A percentile compares a stretch with the other conserved stretches of the same genome.
Conservation (phyloP, 2,888 invertebrate genomes). For the Nomada ferruginata region DNA sequence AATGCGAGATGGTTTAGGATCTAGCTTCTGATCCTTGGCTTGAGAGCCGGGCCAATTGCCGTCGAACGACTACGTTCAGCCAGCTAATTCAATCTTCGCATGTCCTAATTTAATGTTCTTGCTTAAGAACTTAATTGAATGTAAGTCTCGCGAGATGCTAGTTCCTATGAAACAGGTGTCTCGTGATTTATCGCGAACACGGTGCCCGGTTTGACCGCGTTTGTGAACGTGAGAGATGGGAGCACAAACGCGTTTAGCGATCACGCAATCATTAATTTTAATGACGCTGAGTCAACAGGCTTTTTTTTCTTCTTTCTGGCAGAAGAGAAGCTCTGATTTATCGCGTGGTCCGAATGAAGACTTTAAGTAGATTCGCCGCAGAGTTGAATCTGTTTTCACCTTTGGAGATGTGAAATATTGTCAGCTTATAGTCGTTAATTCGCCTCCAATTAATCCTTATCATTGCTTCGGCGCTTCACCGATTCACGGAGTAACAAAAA, state of each 20-base stretch:
- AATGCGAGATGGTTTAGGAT: neutral
- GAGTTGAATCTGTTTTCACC: slow-evolving; percentile 48
- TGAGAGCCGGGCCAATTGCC: neutral
- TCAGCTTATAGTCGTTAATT: slow-evolving; percentile 24
- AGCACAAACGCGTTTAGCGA: slow-evolving; percentile 47
- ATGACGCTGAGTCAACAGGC: slow-evolving; percentile 44
- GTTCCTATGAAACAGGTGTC: slow-evolving; percentile 44
- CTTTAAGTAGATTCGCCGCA: slow-evolving; percentile 45
- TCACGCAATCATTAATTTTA: slow-evolving; percentile 60
- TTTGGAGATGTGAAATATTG: slow-evolving; percentile 41
- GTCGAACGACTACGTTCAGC: neutral
- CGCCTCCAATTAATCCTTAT: slow-evolving; percentile 49
- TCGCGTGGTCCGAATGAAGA: slow-evolving; percentile 44
- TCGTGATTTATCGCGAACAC: slow-evolving; percentile 31
- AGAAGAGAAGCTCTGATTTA: slow-evolving; percentile 49
- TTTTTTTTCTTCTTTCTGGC: slow-evolving; percentile 1
- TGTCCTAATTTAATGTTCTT: slow-evolving; percentile 13
- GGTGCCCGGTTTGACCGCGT: slow-evolving; percentile 28
- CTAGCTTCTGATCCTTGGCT: neutral
- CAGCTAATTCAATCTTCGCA: slow-evolving; percentile 19
- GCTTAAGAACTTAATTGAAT: slow-evolving; percentile 32
- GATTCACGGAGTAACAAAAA: neutral
- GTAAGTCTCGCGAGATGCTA: slow-evolving; percentile 1
- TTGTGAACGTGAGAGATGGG: slow-evolving; percentile 39
- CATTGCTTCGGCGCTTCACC: slow-evolving; percentile 13